Evolutionary conservation across 2,888 invertebrate genomes (phyloP).

Genomic region (Yponomeuta evonymella): DNA sequence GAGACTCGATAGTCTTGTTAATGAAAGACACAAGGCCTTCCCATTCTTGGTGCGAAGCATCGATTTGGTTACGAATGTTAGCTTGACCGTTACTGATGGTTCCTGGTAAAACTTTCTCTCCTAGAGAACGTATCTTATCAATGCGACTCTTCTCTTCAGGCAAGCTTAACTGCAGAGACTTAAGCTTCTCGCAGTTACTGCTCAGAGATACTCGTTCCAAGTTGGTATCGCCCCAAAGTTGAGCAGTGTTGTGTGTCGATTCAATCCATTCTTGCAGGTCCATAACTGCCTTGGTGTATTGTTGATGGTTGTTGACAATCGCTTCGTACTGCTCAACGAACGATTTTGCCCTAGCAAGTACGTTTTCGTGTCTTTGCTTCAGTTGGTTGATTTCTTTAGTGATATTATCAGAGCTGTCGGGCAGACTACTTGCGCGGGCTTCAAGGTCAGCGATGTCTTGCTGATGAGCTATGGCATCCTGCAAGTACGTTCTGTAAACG

Average conservation of each 20-base stretch:
- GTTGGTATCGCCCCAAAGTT: constrained; percentile 88
- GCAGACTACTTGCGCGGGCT: constrained; percentile 86
- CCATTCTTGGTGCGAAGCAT: constrained; percentile 93
- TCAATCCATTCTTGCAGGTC: constrained; percentile 92
- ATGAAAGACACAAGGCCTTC: constrained; percentile 86
- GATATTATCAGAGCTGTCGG: constrained; percentile 85
- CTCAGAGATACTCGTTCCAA: constrained; percentile 89
- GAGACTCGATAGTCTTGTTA: constrained; percentile 83
- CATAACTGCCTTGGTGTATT: constrained; percentile 90
- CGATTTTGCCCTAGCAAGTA: constrained; percentile 82
- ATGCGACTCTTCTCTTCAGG: constrained; percentile 92
- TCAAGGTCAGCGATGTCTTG: constrained; percentile 89
- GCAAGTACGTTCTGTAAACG: constrained; percentile 86
- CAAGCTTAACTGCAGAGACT: constrained; percentile 85
- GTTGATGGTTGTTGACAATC: constrained; percentile 92
- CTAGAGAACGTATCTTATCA: constrained; percentile 86
- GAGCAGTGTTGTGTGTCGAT: constrained; percentile 87
- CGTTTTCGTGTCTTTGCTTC: constrained; percentile 82
- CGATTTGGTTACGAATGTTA: constrained; percentile 90
- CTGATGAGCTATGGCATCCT: constrained; percentile 90
- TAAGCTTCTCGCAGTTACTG: constrained; percentile 90
- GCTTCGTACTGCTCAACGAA: constrained; percentile 91
- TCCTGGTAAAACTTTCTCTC: constrained; percentile 92
- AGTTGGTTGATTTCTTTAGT: constrained; percentile 82
- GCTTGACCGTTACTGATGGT: constrained; percentile 89